Percentiles rank a stretch among this genome's conserved stretches.
These are phyloP conservation scores for Thryonomys swinderianus DNA, from an alignment of 2,113 vertebrate genomes.

Conservation along the genomic window DNA sequence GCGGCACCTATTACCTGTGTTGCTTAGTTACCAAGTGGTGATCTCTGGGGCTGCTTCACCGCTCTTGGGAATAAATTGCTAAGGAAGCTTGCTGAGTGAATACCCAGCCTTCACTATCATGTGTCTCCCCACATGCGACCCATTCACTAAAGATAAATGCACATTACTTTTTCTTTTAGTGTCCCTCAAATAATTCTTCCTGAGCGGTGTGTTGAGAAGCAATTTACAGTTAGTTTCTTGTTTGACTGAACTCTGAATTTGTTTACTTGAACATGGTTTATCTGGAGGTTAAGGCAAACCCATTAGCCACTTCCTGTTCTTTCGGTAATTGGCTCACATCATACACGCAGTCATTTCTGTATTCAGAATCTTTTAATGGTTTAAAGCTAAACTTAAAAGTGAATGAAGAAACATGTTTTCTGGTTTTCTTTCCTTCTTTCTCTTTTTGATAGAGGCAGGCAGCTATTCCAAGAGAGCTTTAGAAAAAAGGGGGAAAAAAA, in stretches of 20 bases:
- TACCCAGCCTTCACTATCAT: not conserved
- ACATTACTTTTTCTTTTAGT: not conserved
- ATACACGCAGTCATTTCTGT: not conserved
- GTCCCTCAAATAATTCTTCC: not conserved
- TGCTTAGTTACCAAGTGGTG: not conserved
- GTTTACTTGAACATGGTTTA: constrained; percentile 26
- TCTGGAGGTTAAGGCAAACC: not conserved
- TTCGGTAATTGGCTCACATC: not conserved
- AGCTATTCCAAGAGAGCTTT: constrained; percentile 25
- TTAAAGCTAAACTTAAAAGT: constrained; percentile 49
- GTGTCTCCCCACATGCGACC: not conserved
- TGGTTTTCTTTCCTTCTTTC: not conserved
- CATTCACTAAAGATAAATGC: not conserved
- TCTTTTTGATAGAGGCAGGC: constrained; percentile 36
- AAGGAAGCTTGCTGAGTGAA: not conserved
- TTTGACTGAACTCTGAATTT: constrained; percentile 30
- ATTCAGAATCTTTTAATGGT: constrained; percentile 30
- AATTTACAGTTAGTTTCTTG: not conserved
- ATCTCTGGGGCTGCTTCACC: not conserved
- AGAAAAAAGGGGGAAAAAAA: not conserved
- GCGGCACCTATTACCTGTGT: not conserved
- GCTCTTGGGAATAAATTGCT: not conserved
- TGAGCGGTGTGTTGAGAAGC: not conserved
- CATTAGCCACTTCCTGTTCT: constrained; percentile 28
- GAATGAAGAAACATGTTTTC: constrained; percentile 1